These are phyloP conservation scores for Embidobia sp. DNA, from an alignment of 2,888 invertebrate species.

Conservation along the genomic window DNA sequence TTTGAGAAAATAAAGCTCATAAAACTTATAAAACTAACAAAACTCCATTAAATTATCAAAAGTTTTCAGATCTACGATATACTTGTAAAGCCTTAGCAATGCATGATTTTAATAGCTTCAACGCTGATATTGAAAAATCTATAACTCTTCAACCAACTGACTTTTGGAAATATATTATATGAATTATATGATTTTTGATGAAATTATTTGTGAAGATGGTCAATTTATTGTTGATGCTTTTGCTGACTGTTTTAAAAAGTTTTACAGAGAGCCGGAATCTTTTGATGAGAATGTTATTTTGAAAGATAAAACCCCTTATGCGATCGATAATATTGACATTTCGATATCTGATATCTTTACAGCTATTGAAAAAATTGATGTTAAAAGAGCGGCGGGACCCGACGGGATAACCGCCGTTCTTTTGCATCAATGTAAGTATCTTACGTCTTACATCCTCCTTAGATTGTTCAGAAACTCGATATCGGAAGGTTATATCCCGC, in stretches of 20 bases:
- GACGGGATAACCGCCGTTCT: background rate
- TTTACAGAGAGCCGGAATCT: too few species aligned
- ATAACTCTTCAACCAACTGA: too few species aligned
- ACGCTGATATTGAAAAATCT: too few species aligned
- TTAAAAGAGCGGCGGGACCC: background rate
- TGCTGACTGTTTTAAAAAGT: background rate
- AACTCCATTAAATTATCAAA: too few species aligned
- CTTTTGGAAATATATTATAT: conserved; percentile 12
- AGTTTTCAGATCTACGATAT: too few species aligned
- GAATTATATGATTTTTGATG: background rate
- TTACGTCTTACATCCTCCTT: background rate
- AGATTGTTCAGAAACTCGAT: too few species aligned
- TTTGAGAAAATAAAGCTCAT: too few species aligned
- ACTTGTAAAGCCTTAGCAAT: too few species aligned
- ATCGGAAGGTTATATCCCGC: too few species aligned
- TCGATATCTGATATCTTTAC: background rate
- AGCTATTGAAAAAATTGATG: background rate
- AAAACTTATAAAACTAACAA: too few species aligned
- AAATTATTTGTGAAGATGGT: background rate
- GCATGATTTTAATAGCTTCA: too few species aligned
- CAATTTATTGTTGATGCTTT: conserved; percentile 3
- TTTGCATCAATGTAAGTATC: background rate
- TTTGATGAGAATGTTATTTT: too few species aligned
- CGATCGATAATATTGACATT: background rate
- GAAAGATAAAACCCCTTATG: background rate